phyloP scores from a whole-genome alignment of 2,888 invertebrate species.

The Caenorhabditis sp. region DNA sequence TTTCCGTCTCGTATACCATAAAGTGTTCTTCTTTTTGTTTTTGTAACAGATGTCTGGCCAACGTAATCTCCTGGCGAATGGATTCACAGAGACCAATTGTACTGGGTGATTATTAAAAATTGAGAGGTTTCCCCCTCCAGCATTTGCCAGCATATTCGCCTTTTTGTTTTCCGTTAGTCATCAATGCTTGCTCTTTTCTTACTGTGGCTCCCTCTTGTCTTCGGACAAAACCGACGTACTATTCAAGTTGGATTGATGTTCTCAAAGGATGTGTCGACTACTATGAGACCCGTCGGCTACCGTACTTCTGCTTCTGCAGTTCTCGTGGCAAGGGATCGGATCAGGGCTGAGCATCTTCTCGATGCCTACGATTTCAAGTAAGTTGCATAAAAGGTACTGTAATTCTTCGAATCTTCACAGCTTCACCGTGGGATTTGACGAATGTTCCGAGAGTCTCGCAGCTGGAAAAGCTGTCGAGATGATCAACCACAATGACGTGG shows the following conservation, averaged over 20 bases:
- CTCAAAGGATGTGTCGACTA: conserved; percentile 22
- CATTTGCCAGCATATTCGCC: neutral
- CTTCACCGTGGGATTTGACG: conserved; percentile 57
- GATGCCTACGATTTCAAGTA: conserved; percentile 67
- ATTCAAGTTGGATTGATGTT: conserved; percentile 65
- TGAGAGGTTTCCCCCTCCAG: conserved; percentile 46
- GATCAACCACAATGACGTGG: conserved; percentile 61
- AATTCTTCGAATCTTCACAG: conserved; percentile 24
- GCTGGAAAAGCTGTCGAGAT: conserved; percentile 68
- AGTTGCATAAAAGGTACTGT: too few species aligned
- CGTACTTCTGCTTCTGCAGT: conserved; percentile 68
- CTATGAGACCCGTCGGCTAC: conserved; percentile 55
- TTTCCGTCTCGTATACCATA: neutral
- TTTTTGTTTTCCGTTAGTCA: conserved; percentile 6
- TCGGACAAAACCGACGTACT: conserved; percentile 14
- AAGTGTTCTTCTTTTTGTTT: too few species aligned
- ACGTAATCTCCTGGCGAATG: neutral
- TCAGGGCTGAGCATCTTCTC: conserved; percentile 61
- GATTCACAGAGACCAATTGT: conserved; percentile 13
- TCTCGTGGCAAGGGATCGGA: conserved; percentile 68
- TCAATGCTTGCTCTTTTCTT: conserved; percentile 4
- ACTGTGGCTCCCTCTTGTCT: neutral
- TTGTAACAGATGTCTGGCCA: neutral
- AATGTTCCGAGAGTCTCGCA: conserved; percentile 72
- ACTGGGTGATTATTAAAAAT: conserved; percentile 31